A percentile compares a stretch with the other conserved stretches of the same genome.
These are phyloP conservation scores for Agriopis leucophaearia DNA, from an alignment of 2,888 invertebrate species.

Conservation along the genomic window DNA sequence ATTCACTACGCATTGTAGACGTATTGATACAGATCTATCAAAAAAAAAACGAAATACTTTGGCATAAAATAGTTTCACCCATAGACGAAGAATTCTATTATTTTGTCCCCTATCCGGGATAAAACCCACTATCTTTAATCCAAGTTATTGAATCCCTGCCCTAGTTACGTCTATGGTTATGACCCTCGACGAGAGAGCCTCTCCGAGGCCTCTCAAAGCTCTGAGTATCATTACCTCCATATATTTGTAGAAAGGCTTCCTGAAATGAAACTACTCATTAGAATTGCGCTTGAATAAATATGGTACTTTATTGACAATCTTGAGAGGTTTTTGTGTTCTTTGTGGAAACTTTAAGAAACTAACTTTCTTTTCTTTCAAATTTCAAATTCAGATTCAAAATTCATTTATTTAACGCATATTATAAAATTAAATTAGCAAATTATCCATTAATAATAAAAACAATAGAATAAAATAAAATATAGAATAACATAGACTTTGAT, in stretches of 20 bases:
- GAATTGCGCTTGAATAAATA: conserved; percentile 14
- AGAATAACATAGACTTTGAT: no score
- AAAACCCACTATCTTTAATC: not conserved
- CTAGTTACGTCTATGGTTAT: not conserved
- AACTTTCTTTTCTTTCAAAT: not conserved
- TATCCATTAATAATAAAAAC: no score
- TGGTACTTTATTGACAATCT: conserved; percentile 13
- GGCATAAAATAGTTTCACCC: not conserved
- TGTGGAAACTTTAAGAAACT: not conserved
- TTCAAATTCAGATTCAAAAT: not conserved
- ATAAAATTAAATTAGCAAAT: no score
- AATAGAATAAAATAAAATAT: no score
- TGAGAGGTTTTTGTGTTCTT: not conserved
- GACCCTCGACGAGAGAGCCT: conserved; percentile 3
- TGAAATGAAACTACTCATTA: conserved; percentile 20
- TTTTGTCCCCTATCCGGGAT: not conserved
- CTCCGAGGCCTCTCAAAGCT: conserved; percentile 9
- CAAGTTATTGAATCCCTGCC: not conserved
- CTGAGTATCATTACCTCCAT: conserved; percentile 22
- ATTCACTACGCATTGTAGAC: no score
- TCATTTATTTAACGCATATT: no score
- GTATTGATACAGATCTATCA: no score
- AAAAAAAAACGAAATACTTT: not conserved
- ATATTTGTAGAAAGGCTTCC: conserved; percentile 20
- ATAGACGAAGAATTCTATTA: no score